A percentile compares a stretch with the other conserved stretches of the same genome.
Conservation (phyloP, 2,113 vertebrate genomes). For the Tor tambroides region DNA sequence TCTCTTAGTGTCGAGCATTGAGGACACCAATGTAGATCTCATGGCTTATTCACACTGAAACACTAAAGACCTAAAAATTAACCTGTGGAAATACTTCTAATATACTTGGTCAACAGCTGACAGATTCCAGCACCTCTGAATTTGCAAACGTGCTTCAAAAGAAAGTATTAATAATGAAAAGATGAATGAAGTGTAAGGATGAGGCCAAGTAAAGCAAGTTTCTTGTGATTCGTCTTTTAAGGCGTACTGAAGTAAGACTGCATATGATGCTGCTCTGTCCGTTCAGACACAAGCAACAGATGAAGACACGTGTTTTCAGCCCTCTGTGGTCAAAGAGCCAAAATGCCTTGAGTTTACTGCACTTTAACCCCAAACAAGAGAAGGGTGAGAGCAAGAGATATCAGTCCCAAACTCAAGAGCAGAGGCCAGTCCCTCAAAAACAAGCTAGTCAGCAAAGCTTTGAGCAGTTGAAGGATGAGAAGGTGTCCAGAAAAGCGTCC, state of each 20-base stretch:
- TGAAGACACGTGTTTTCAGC: slow-evolving; percentile 51
- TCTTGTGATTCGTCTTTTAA: slow-evolving; percentile 58
- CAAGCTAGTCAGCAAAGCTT: slow-evolving; percentile 16
- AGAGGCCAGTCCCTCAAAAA: not conserved
- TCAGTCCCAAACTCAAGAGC: slow-evolving; percentile 16
- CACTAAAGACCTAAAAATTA: slow-evolving; percentile 1
- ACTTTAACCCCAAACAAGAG: slow-evolving; percentile 24
- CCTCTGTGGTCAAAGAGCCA: slow-evolving; percentile 25
- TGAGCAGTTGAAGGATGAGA: slow-evolving; percentile 35
- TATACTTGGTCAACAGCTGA: not conserved
- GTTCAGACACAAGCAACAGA: slow-evolving; percentile 48
- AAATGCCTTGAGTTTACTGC: slow-evolving; percentile 32
- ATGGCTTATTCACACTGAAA: slow-evolving; percentile 6
- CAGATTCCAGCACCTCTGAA: slow-evolving; percentile 32
- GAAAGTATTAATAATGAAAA: not conserved
- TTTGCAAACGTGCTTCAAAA: slow-evolving; percentile 31
- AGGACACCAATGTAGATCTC: not conserved
- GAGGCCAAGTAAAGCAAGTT: slow-evolving; percentile 31
- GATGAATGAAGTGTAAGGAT: slow-evolving; percentile 26
- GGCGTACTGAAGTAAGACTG: slow-evolving; percentile 63
- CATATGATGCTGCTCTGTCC: slow-evolving; percentile 49
- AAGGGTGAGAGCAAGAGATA: slow-evolving; percentile 23
- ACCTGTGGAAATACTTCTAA: slow-evolving; percentile 12
- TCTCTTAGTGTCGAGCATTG: not conserved
- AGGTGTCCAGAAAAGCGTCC: slow-evolving; percentile 25